These are phyloP conservation scores for Spinus olivaceus DNA, from an alignment of 2,797 vertebrate genomes.

Conservation along the genomic window DNA sequence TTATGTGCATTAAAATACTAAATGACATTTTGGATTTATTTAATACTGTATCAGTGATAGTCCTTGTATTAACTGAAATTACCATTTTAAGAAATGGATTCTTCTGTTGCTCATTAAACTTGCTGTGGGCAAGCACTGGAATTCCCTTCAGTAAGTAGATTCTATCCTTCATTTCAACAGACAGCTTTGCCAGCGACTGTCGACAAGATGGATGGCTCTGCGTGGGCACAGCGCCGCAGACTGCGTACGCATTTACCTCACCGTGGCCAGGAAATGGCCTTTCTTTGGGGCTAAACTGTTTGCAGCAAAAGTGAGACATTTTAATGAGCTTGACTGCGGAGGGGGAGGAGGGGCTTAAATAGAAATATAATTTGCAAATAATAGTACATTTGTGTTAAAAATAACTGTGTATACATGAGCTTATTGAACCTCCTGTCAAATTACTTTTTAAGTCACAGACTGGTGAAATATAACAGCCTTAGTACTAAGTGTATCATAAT, in stretches of 20 bases:
- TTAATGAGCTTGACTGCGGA: not conserved
- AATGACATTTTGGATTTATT: not conserved
- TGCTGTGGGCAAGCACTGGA: not conserved
- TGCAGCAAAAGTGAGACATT: conserved; percentile 84
- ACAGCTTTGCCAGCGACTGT: conserved; percentile 88
- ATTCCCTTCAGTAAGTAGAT: conserved; percentile 21
- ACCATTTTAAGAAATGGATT: not conserved
- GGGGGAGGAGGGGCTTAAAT: accelerated
- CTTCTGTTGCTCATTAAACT: conserved; percentile 11
- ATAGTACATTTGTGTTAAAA: not conserved
- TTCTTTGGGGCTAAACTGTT: conserved; percentile 95
- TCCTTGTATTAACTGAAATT: not conserved
- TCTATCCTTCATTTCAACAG: conserved; percentile 68
- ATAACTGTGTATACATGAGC: not conserved
- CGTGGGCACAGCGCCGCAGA: conserved; percentile 86
- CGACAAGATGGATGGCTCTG: conserved; percentile 91
- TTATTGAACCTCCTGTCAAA: not conserved
- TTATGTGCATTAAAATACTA: not conserved
- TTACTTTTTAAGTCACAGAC: not conserved
- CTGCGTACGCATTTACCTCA: conserved; percentile 93
- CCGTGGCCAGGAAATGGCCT: conserved; percentile 93
- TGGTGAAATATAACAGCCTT: not conserved
- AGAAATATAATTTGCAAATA: not conserved
- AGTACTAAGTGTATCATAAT: not conserved
- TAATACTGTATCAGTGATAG: not conserved